Percentiles rank a stretch among this genome's conserved stretches.
phyloP scores from a whole-genome alignment of 2,797 vertebrate species.

The Sebastes alutus region DNA sequence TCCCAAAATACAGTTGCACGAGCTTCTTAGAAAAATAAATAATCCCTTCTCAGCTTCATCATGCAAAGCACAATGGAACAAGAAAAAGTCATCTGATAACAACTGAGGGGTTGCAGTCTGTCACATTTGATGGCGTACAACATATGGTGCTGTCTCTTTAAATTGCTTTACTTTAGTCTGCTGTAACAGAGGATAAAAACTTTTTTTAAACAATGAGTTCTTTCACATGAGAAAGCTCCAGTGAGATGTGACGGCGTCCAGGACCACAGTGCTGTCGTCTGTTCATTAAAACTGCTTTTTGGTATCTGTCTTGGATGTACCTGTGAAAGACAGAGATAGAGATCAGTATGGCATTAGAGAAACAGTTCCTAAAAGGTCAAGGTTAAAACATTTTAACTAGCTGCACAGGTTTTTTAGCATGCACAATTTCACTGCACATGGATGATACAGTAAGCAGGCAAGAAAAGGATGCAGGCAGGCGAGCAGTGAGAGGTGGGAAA shows the following conservation, averaged over 20 bases:
- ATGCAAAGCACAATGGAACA: slow-evolving; percentile 31
- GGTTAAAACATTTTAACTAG: slow-evolving; percentile 2
- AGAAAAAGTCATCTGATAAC: slow-evolving; percentile 11
- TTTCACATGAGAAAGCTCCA: slow-evolving; percentile 17
- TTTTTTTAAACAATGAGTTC: background rate
- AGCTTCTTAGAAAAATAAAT: slow-evolving; percentile 57
- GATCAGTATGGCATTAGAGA: slow-evolving; percentile 3
- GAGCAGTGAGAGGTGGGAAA: slow-evolving; percentile 42
- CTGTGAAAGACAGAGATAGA: slow-evolving; percentile 62
- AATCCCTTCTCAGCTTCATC: slow-evolving; percentile 50
- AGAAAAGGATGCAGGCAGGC: slow-evolving; percentile 41
- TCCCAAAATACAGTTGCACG: slow-evolving; percentile 33
- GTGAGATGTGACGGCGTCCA: slow-evolving; percentile 21
- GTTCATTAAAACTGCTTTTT: slow-evolving; percentile 53
- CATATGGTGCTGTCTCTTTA: slow-evolving; percentile 4
- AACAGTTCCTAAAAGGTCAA: background rate
- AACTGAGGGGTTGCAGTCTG: background rate
- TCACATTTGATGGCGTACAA: slow-evolving; percentile 19
- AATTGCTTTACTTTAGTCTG: slow-evolving; percentile 22
- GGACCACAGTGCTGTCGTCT: slow-evolving; percentile 46
- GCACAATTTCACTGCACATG: slow-evolving; percentile 32
- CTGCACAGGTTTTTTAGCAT: background rate
- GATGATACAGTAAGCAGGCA: slow-evolving; percentile 46
- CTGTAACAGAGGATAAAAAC: slow-evolving; percentile 18
- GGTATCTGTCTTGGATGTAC: slow-evolving; percentile 52